Base-by-base conservation (phyloP, 1,140 invertebrate genomes). In the Rhagoletis zephyria region DNA sequence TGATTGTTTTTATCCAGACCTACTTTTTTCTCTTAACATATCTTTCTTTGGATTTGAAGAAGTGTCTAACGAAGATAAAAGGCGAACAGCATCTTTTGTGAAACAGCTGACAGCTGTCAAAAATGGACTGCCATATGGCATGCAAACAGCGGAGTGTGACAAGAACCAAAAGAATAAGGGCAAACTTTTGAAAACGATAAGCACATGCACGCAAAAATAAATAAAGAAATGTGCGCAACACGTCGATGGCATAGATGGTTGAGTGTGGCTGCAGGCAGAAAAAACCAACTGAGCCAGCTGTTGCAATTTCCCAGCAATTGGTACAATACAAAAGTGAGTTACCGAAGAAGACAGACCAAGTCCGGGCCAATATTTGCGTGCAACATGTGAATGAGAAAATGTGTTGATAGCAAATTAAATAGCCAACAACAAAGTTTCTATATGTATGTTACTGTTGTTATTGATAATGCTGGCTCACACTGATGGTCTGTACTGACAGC, bases 361-460 rank as follows among this genome's bases (percentile, higher is more conserved):
- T 30, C 30, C 30, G 30, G 51, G 48, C 48, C 19, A n/a, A 7
- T 19, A 6, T 81, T 81, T 16, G 74, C 74, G 74, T 81, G 74
- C 74, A 81, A 81, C 74, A 81, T 81, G 48, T 81, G 74, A 81
- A 81, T 81, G 74, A 56, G 48, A 81, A 81, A 81, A 81, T 81
- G 74, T 81, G 74, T 59, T 81, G 74, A 81, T 56, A 30, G 74
- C 45, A 48, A 10, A 81, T 81, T 81, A 81, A 81, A 48, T 45
- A 12, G 14, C 3, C 74, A 81, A 81, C 74, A 81, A 56, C 56
- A 42, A 16, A 30, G 42, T 10, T 56, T 81, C 19, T 56, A 19
- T 81, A 30, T 30, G 30, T 30, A 30, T 81, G n/a, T 59, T 56
- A 42, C 56, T 81, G 19, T 56, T 81, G 48, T 16, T 81, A 81